A percentile compares a stretch with the other conserved stretches of the same genome.
Evolutionary conservation across 2,797 vertebrate genomes (phyloP).

Genomic region (Selene dorsalis): DNA sequence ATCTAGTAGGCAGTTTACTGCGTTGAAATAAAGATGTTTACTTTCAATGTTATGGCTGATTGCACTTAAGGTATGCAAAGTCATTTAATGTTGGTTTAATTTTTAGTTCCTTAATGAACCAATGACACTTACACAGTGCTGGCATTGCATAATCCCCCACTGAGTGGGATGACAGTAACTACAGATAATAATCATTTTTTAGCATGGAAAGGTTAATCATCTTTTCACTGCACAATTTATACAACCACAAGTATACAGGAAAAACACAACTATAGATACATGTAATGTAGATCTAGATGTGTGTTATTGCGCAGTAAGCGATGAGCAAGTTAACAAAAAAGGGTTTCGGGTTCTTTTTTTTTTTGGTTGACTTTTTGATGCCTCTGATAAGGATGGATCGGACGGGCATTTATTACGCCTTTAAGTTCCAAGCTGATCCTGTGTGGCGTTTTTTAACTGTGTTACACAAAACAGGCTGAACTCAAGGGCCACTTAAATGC

Average conservation of each 20-base stretch:
- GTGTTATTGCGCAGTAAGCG: not conserved
- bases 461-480: constrained; percentile 53
- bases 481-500: constrained; percentile 65
- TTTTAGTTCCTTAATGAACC: not conserved
- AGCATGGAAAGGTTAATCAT: not conserved
- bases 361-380: constrained; percentile 1
- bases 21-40: constrained; percentile 4
- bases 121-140: not conserved
- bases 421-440: constrained; percentile 12
- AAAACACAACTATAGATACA: not conserved
- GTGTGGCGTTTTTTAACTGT: constrained; percentile 29
- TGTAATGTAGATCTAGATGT: not conserved
- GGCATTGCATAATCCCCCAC: not conserved
- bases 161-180: too few relatives aligned
- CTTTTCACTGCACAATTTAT: not conserved
- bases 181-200: not conserved
- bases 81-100: not conserved
- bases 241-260: not conserved
- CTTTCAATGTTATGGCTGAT: not conserved
- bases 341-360: not conserved
- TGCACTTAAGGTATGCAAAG: not conserved
- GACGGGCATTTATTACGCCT: constrained; percentile 19
- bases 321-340: not conserved
- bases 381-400: not conserved
- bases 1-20: not conserved